Base-by-base conservation (phyloP, 2,888 invertebrate species). In the Lordiphosa fenestrarum region DNA sequence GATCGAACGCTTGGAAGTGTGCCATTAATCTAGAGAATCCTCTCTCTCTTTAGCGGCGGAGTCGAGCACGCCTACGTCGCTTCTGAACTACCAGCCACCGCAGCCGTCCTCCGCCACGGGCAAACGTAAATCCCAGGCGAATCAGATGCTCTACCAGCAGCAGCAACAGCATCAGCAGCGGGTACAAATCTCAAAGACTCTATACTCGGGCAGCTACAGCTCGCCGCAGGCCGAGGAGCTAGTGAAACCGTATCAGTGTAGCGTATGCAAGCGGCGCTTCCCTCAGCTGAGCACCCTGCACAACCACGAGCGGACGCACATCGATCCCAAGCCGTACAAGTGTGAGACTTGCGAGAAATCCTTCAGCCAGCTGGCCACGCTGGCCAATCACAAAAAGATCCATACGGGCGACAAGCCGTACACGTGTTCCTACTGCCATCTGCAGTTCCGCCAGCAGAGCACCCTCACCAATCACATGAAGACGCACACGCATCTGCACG, bases 361-460 rank as follows among this genome's bases (percentile, higher is more conserved):
- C 60, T 87, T 87, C 54, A 87, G 83, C 71, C 87, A 87, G 67
- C 71, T 83, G 69, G 87, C 87, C 54, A 87, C 87, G 42, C 61
- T 87, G 73, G 86, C 88, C 61, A 87, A 87, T 67, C 87, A 87
- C 62, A 86, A 87, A 74, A 87, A 87, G 71, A 85, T 87, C 53
- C 87, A 87, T 63, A 86, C 87, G 49, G 87, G 86, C 52, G 87
- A 86, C 25, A 87, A 87, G 74, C 87, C 87, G 38, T 87, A 86
- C 66, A 84, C 88, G 69, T 87, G 87, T 78, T 83, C 84, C 77
- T 87, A 86, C 69, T 87, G 87, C 57, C 87, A 87, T 57, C 86
- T 87, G 88, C 82, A 87, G 73, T 87, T 87, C 77, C 87, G 87
- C n/a, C 87, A 87, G 73, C 87, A 87, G 78, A 87, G 86, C 71